A percentile compares a stretch with the other conserved stretches of the same genome.
Conservation (phyloP, 2,113 vertebrate genomes). For the Lophura nycthemera region DNA sequence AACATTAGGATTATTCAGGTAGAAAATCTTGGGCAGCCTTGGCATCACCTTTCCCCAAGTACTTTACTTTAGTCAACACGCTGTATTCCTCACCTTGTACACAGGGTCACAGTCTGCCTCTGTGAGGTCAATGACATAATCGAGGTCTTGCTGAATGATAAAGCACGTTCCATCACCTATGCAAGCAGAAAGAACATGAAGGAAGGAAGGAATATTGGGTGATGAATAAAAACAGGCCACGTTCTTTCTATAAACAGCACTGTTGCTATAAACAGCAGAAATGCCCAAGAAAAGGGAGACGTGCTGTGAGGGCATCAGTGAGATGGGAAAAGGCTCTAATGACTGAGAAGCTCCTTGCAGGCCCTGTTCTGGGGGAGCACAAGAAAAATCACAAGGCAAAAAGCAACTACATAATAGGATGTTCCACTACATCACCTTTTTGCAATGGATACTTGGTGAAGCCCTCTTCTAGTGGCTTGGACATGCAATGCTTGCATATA, state of each 20-base stretch:
- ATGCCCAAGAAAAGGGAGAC: not conserved
- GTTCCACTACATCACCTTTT: not conserved
- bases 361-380: rapidly evolving
- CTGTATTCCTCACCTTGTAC: constrained; percentile 64
- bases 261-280: no score
- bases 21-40: not conserved
- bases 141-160: constrained; percentile 80
- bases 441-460: rapidly evolving
- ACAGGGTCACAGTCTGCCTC: constrained; percentile 81
- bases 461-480: not conserved
- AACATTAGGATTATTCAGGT: not conserved
- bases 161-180: constrained; percentile 83
- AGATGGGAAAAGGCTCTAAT: not conserved
- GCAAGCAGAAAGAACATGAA: not conserved
- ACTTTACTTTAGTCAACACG: rapidly evolving
- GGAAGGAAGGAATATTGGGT: not conserved
- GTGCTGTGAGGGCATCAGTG: no score
- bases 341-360: rapidly evolving
- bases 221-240: rapidly evolving
- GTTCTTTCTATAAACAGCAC: not conserved
- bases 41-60: not conserved
- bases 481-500: rapidly evolving
- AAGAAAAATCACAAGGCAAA: not conserved
- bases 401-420: rapidly evolving
- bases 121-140: constrained; percentile 78